Evolutionary conservation across 1,140 invertebrate species (phyloP), one percentile per base, ranked within the genome.

Genomic region (Augochlora pura): DNA sequence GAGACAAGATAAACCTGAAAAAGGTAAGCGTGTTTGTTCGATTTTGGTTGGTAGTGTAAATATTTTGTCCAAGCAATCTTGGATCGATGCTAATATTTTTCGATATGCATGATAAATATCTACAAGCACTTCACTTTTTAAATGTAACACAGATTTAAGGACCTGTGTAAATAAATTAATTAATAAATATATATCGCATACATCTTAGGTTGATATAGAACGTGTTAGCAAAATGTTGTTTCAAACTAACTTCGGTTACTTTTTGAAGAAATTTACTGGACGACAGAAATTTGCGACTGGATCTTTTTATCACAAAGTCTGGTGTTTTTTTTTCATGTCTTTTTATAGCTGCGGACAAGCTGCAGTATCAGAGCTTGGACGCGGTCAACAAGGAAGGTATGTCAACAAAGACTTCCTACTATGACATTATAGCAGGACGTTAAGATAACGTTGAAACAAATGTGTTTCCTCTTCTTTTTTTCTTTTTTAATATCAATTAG

Each of bases 361-460:
- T 94, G 91, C 94, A 94, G 88, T 94, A 94, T 93, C 94, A 94
- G 91, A 95, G 94, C 92, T 93, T 95, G 92, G 94, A 95, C 87
- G 94, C 94, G 87, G 94, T 95, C 88, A 94, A 94, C 88, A 94
- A 94, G 82, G 90, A 94, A 94, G 94, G 94, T 95, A 94, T 88
- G 94, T 93, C 79, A 77, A 54, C 80, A 32, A 21, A 65, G 77
- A 54, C 64, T 80, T 80, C 14, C 14, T 84, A 21, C 64, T 64
- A 32, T 67, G 60, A 60, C 42, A 14, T 1, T 21, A 71, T 18
- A 38, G 46, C 57, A 80, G 57, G 42, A 52, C 52, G 32, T 32
- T 32, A 32, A 1, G 32, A 32, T 32, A 32, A 74, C 18, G 12
- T 69, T 69, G 12, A 69, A 69, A 69, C 38, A 18, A 69, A 21